A percentile compares a stretch with the other conserved stretches of the same genome.
Conservation (phyloP, 1,140 invertebrate species). For the Heliconius congener region DNA sequence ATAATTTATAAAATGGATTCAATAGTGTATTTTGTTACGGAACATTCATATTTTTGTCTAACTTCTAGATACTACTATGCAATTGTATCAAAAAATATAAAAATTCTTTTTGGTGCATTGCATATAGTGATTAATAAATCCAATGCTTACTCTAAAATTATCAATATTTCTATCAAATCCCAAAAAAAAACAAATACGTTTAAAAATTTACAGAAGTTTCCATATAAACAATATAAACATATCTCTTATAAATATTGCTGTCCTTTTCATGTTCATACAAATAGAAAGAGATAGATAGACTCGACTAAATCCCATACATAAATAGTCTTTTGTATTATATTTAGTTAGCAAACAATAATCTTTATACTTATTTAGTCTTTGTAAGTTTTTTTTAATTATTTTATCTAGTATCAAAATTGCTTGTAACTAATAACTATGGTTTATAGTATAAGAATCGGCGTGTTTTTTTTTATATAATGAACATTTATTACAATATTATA, state of each 20-base stretch:
- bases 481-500: neutral
- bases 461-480: neutral
- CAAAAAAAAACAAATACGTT: neutral
- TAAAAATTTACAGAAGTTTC: no score
- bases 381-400: neutral
- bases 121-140: no score
- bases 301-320: neutral
- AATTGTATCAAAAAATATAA: no score
- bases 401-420: neutral
- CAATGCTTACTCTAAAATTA: neutral
- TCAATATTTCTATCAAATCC: neutral
- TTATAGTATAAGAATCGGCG: neutral
- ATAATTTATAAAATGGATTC: neutral
- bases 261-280: neutral
- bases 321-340: conserved; percentile 65
- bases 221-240: neutral
- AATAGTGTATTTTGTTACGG: no score
- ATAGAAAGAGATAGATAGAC: neutral
- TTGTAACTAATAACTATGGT: neutral
- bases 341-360: conserved; percentile 61
- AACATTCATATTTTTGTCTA: no score
- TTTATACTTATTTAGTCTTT: neutral
- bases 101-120: no score
- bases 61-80: no score
- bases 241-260: neutral